Conservation (phyloP, 2,797 vertebrate species). For the Nannoperca obscura region DNA sequence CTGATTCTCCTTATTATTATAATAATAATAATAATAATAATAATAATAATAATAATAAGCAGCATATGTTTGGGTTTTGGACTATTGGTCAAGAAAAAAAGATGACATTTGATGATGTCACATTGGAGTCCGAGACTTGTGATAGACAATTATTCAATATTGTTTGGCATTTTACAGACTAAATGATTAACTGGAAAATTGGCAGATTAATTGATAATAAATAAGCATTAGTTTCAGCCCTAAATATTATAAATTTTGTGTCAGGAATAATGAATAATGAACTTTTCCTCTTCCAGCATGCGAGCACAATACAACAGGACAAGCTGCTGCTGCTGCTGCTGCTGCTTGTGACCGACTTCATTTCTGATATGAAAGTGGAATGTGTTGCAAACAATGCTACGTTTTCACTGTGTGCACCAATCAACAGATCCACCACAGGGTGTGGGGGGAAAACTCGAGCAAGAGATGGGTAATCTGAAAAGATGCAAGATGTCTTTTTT, state of each 20-base stretch:
- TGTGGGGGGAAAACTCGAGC: not conserved
- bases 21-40: too few species aligned
- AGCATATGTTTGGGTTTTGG: too few species aligned
- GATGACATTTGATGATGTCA: not conserved
- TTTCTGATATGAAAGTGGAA: constrained; percentile 8
- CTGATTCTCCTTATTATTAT: too few species aligned
- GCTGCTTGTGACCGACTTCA: constrained; percentile 42
- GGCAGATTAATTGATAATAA: too few species aligned
- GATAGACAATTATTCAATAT: not conserved
- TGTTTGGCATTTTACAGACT: not conserved
- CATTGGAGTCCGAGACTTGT: not conserved
- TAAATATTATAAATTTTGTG: too few species aligned
- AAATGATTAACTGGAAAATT: too few species aligned
- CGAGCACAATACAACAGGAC: constrained; percentile 31
- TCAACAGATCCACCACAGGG: not conserved
- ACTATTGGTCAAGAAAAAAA: not conserved
- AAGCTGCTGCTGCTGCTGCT: constrained; percentile 30
- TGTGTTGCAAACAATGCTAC: not conserved
- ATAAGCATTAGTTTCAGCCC: not conserved
- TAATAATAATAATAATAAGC: too few species aligned
- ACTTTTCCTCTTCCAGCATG: constrained; percentile 66
- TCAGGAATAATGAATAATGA: constrained; percentile 32
- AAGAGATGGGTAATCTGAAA: not conserved
- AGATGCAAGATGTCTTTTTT: not conserved
- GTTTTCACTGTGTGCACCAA: not conserved